These are phyloP conservation scores for Dorcus parallelipipedus DNA, from an alignment of 2,888 invertebrate genomes.

Conservation along the genomic window DNA sequence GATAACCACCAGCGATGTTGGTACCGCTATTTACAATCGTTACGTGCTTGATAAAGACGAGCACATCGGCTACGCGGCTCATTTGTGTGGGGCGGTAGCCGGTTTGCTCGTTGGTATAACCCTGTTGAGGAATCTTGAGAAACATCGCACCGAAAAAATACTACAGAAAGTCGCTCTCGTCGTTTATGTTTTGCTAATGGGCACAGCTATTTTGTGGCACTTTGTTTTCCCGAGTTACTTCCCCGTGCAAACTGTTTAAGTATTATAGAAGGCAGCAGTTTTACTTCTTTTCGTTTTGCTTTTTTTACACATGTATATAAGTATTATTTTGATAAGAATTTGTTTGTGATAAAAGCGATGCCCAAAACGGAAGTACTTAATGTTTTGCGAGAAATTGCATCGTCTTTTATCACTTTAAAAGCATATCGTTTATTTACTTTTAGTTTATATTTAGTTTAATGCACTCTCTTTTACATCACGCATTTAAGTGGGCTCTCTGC, in stretches of 20 bases:
- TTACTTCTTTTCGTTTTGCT: too few relatives aligned
- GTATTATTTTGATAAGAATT: too few relatives aligned
- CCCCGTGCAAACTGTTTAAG: slow-evolving; percentile 6
- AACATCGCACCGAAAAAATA: slow-evolving; percentile 74
- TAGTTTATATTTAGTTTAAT: too few relatives aligned
- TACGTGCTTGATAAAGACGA: slow-evolving; percentile 71
- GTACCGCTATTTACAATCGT: slow-evolving; percentile 86
- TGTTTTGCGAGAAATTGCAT: too few relatives aligned
- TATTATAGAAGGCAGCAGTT: neutral
- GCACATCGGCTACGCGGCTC: slow-evolving; percentile 91
- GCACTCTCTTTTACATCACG: too few relatives aligned
- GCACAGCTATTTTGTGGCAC: slow-evolving; percentile 70
- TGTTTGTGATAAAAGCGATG: too few relatives aligned
- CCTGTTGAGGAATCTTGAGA: slow-evolving; percentile 65
- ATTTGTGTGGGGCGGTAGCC: slow-evolving; percentile 86
- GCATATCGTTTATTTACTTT: too few relatives aligned
- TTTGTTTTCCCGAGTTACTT: slow-evolving; percentile 61
- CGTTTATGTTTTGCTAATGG: slow-evolving; percentile 66
- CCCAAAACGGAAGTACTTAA: too few relatives aligned
- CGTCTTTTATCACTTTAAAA: too few relatives aligned
- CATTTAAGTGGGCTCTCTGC: too few relatives aligned
- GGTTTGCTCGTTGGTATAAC: slow-evolving; percentile 65
- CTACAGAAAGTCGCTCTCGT: slow-evolving; percentile 80
- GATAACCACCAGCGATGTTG: slow-evolving; percentile 79
- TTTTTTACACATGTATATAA: too few relatives aligned